Conservation (phyloP, 2,113 vertebrate genomes). For the Lepus europaeus region DNA sequence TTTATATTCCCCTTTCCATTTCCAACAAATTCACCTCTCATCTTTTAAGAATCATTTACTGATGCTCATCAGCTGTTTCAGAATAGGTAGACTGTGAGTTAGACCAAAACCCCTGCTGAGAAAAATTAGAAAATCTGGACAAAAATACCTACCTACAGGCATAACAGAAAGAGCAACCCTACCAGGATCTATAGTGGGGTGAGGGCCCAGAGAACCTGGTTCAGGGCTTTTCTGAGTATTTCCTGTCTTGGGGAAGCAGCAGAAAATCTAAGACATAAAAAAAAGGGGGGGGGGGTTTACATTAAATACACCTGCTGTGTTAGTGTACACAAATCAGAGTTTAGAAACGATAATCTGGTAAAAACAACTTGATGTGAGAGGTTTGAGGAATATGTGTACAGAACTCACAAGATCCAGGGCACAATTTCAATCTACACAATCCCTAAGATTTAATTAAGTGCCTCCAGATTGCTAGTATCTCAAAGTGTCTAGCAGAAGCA, state of each 20-base stretch:
- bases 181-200: not conserved
- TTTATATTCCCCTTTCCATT: not conserved
- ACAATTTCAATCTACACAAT: not conserved
- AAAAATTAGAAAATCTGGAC: slow-evolving; percentile 12
- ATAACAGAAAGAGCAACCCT: not conserved
- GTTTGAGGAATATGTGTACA: not conserved
- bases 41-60: not conserved
- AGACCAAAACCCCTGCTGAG: not conserved
- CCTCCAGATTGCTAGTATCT: not conserved
- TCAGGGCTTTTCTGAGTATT: not conserved
- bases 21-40: not conserved
- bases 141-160: not conserved
- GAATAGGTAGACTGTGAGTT: not conserved
- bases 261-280: not conserved
- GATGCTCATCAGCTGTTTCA: not conserved
- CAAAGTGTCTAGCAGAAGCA: not conserved
- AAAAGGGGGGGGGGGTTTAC: no score
- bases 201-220: not conserved
- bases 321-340: not conserved
- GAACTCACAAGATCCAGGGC: not conserved
- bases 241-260: not conserved
- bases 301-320: not conserved
- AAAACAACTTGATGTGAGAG: not conserved
- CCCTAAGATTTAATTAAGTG: slow-evolving; percentile 19
- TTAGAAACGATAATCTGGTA: not conserved